Conservation (phyloP, 1,140 invertebrate genomes). For the Sycophila sp. region DNA sequence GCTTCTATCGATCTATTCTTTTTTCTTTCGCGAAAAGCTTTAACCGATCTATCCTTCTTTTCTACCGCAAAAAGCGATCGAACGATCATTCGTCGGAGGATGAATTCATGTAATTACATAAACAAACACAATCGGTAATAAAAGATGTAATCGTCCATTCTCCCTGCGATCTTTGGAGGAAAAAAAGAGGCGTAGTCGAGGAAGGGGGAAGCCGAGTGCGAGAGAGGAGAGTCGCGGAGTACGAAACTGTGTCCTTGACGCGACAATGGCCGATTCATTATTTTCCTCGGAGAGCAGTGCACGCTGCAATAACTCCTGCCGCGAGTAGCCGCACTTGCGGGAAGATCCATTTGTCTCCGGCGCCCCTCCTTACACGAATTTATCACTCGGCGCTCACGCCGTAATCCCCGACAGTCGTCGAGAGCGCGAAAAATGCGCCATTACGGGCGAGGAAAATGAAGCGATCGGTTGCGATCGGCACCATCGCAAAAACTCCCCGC, state of each 20-base stretch:
- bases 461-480: background rate
- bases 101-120: too few species aligned
- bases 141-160: too few species aligned
- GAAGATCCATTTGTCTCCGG: background rate
- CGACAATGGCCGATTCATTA: slow-evolving; percentile 52
- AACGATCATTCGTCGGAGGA: too few species aligned
- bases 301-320: too few species aligned
- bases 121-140: too few species aligned
- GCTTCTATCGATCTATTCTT: too few species aligned
- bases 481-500: background rate
- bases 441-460: background rate
- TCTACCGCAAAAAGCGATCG: slow-evolving; percentile 3
- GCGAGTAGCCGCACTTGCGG: slow-evolving; percentile 16
- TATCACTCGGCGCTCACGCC: background rate
- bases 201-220: too few species aligned
- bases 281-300: too few species aligned
- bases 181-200: too few species aligned
- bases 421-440: slow-evolving; percentile 1
- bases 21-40: too few species aligned
- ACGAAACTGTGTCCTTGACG: slow-evolving; percentile 42
- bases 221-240: too few species aligned
- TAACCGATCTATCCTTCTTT: background rate
- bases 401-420: background rate
- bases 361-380: background rate
- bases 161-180: too few species aligned